A percentile compares a stretch with the other conserved stretches of the same genome.
Conservation (phyloP, 2,797 vertebrate genomes). For the Poeciliopsis turneri region DNA sequence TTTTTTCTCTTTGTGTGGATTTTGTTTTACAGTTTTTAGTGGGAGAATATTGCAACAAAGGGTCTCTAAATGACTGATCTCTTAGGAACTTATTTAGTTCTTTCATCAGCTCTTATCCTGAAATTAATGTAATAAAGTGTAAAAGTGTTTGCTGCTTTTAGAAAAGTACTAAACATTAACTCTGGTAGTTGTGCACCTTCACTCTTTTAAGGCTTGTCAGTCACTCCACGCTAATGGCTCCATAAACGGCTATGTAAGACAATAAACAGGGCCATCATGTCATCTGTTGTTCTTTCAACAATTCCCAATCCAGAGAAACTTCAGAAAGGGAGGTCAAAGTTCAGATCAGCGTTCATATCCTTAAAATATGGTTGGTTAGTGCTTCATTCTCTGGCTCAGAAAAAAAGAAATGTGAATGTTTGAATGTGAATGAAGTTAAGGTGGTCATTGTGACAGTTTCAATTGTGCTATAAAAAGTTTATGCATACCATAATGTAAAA, state of each 20-base stretch:
- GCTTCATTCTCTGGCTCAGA: background rate
- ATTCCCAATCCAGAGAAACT: background rate
- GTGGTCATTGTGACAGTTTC: background rate
- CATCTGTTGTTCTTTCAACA: background rate
- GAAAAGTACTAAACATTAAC: background rate
- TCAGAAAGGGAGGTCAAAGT: background rate
- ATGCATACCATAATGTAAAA: background rate
- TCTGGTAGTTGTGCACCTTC: background rate
- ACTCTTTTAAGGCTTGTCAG: background rate
- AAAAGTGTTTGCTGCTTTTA: background rate
- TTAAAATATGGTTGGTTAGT: too few species aligned
- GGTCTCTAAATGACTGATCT: background rate
- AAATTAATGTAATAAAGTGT: background rate
- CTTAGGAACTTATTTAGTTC: background rate
- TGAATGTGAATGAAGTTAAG: background rate
- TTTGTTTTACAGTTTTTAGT: background rate
- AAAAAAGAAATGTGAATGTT: background rate
- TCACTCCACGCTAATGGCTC: background rate
- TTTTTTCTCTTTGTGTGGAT: background rate
- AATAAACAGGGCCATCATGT: background rate
- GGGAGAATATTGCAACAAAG: background rate
- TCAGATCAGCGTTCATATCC: background rate
- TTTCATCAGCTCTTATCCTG: background rate
- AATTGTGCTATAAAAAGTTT: background rate
- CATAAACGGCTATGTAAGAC: background rate